Percentiles rank a stretch among this genome's conserved stretches.
Conservation (phyloP, 1,140 invertebrate genomes). For the Episyrphus balteatus region DNA sequence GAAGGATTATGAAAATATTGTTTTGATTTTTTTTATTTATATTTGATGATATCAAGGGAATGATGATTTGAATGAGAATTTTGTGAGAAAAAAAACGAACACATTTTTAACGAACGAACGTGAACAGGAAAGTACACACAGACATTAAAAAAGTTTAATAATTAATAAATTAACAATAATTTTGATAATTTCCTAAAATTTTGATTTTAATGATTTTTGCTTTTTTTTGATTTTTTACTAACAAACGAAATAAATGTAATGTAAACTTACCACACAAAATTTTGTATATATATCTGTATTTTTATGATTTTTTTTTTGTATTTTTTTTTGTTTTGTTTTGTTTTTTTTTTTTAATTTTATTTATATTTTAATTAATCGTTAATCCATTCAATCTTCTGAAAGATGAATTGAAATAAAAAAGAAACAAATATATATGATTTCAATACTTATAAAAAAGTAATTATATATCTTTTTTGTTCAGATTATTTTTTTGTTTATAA, state of each 20-base stretch:
- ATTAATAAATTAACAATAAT: not conserved
- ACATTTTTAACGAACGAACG: too few species aligned
- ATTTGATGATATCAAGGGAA: too few species aligned
- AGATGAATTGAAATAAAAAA: constrained; percentile 27
- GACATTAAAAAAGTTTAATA: not conserved
- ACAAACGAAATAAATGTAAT: not conserved
- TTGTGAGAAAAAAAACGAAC: too few species aligned
- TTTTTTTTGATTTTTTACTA: not conserved
- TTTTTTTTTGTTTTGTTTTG: constrained; percentile 10
- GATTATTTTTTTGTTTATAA: not conserved
- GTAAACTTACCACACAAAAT: constrained; percentile 38
- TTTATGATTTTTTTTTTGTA: constrained; percentile 14
- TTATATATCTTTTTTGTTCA: constrained; percentile 5
- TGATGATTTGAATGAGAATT: too few species aligned
- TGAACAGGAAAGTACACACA: too few species aligned
- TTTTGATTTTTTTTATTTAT: too few species aligned
- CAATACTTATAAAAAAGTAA: constrained; percentile 16
- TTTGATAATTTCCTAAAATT: not conserved
- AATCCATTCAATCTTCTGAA: constrained; percentile 38
- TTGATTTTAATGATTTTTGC: not conserved
- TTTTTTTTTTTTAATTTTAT: constrained; percentile 10
- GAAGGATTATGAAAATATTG: too few species aligned
- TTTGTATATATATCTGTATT: constrained; percentile 23
- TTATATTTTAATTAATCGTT: constrained; percentile 20
- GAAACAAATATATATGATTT: constrained; percentile 27